Evolutionary conservation across 2,888 invertebrate genomes (phyloP), one percentile per base, ranked within the genome.

Genomic region (Aquatica leii): DNA sequence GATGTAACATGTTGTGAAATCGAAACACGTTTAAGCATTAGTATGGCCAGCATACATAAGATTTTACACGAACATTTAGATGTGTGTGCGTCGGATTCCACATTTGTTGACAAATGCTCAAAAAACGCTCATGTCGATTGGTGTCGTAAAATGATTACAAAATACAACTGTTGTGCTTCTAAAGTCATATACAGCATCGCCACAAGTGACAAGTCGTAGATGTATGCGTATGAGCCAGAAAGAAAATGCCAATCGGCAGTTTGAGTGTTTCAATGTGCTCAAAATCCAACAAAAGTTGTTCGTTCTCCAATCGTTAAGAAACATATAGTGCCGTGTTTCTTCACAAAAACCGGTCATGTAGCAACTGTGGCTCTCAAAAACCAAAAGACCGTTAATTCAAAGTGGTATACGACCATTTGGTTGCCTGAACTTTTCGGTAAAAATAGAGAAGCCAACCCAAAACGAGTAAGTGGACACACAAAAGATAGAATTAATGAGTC

Each of bases 241-340:
- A n/a, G n/a, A n/a, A n/a, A n/a, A n/a, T n/a, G n/a, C n/a, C n/a
- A n/a, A n/a, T n/a, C n/a, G n/a, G n/a, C 64, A 49, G 63, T 43
- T 69, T 71, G 41, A 12, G 12, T 40, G 41, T n/a, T n/a, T n/a
- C n/a, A n/a, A n/a, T n/a, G n/a, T n/a, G n/a, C n/a, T n/a, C 24
- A 2, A 24, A 24, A 24, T 24, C 24, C 24, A 24, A 24, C 24
- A 24, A 24, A 24, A 24, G 24, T 24, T 24, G 6, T 6, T 43
- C 14, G n/a, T 9, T 2, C 43, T 14, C 43, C 67, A 57, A 70
- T 67, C 63, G 67, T 62, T 62, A 65, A 48, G 20, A 69, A 69
- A 52, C 31, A 65, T 58, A 62, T 84, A 80, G 64, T 72, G 41
- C 67, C 70, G 53, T 66, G 65, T 65, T 72, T 71, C 59, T 72